phyloP scores from a whole-genome alignment of 2,113 vertebrate species.

The Ivindomyrus marchei region DNA sequence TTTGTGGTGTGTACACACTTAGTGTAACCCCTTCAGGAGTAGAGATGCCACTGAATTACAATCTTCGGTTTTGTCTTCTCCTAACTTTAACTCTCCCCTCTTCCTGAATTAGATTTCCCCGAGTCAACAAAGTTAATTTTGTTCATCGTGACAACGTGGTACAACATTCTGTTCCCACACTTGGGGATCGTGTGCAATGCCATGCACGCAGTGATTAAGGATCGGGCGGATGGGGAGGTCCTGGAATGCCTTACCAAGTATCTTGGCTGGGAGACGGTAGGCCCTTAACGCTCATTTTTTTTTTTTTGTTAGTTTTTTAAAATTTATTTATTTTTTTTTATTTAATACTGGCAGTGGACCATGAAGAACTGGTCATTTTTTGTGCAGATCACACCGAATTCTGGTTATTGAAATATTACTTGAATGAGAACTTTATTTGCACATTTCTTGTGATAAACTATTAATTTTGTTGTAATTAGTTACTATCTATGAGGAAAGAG shows the following conservation, averaged over 20 bases:
- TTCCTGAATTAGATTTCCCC: constrained; percentile 67
- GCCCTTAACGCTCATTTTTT: background rate
- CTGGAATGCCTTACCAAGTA: constrained; percentile 65
- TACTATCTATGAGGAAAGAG: background rate
- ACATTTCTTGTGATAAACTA: background rate
- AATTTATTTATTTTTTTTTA: background rate
- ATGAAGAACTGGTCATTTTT: background rate
- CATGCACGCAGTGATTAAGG: constrained; percentile 72
- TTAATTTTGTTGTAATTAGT: background rate
- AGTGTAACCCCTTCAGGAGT: background rate
- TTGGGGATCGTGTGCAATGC: constrained; percentile 67
- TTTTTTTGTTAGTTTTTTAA: background rate
- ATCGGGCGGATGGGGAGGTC: constrained; percentile 61
- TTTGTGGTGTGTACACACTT: background rate
- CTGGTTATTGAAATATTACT: background rate
- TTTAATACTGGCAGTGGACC: background rate
- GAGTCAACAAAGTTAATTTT: constrained; percentile 75
- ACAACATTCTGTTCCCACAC: constrained; percentile 65
- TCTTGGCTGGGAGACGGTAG: constrained; percentile 84
- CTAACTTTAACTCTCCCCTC: background rate
- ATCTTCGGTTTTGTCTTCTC: background rate
- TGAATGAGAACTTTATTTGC: background rate
- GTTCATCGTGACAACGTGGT: constrained; percentile 82
- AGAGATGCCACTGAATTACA: background rate
- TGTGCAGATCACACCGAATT: background rate